Conservation (phyloP, 2,113 vertebrate genomes). For the Emydura subglobosa region DNA sequence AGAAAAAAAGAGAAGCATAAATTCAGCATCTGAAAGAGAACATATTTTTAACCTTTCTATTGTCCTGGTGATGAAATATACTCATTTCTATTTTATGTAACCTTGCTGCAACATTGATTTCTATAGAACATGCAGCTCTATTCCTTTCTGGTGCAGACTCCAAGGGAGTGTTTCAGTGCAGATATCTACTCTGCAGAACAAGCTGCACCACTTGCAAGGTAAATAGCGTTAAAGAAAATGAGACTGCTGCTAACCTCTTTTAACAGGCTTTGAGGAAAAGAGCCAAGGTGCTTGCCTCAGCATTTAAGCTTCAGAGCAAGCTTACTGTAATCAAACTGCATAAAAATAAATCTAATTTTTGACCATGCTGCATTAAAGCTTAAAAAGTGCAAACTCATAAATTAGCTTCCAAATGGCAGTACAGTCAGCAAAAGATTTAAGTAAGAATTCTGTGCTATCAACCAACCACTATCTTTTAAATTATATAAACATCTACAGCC, state of each 20-base stretch:
- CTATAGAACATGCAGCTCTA: conserved; percentile 69
- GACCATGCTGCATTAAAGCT: conserved; percentile 22
- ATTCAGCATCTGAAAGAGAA: conserved; percentile 55
- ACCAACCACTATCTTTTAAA: neutral
- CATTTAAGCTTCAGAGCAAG: conserved; percentile 70
- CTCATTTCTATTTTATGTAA: conserved; percentile 68
- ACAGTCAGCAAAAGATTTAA: neutral
- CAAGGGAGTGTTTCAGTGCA: conserved; percentile 80
- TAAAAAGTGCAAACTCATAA: conserved; percentile 27
- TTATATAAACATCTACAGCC: neutral
- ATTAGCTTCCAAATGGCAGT: conserved; percentile 19
- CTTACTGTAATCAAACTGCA: neutral
- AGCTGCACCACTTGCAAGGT: conserved; percentile 78
- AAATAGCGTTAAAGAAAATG: conserved; percentile 47
- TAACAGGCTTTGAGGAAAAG: conserved; percentile 71
- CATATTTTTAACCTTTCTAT: conserved; percentile 30
- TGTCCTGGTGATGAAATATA: conserved; percentile 39
- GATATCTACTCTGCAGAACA: conserved; percentile 82
- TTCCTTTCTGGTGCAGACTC: conserved; percentile 77
- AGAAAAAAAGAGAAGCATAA: conserved; percentile 78
- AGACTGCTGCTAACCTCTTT: conserved; percentile 59
- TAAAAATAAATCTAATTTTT: conserved; percentile 26
- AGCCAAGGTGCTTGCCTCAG: conserved; percentile 80
- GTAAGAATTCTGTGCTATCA: neutral
- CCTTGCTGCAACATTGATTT: conserved; percentile 80